Evolutionary conservation across 2,113 vertebrate genomes (phyloP), one percentile per base, ranked within the genome.

Genomic region (Edolisoma coerulescens): DNA sequence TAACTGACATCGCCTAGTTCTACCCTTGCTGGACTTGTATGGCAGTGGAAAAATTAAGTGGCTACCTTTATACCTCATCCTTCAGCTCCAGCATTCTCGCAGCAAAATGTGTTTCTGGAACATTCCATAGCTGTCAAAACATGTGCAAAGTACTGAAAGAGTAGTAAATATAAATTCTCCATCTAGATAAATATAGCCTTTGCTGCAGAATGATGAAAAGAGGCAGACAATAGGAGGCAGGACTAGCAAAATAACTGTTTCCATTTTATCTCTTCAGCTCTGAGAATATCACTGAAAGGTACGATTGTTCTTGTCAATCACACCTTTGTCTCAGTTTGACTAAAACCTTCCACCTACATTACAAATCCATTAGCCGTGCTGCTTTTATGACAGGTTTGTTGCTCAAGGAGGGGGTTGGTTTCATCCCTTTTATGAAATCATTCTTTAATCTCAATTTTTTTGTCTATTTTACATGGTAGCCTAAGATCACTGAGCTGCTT

Each of bases 241-340:
- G 49, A 81, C 70, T 89, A 52, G 47, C 45, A 69, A 93, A 91
- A 84, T 84, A 87, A 87, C 57, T 33, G n/a, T 95, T 95, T 93
- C 87, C 45, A 65, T 73, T 73, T 60, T 57, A 83, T 50, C 35
- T 47, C 26, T 94, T 93, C 37, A 85, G 77, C 57, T 94, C 65
- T 54, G 65, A 86, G 50, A 97, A 92, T 92, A 95, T 53, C 67
- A 63, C 65, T 95, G 70, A 93, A 93, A 95, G 45, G 44, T 94
- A 73, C 85, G 93, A 94, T 95, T 96, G 61, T 67, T 96, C 86
- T 75, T 97, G 91, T 96, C 97, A 97, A 76, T 96, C 90, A 89
- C 33, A 93, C 44, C 77, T 96, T 96, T 97, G 91, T 95, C 82
- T 95, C 75, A 77, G 32, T 97, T 93, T 97, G 65, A 93, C 78